Conservation (phyloP, 1,140 invertebrate genomes). For the Euwallacea similis region DNA sequence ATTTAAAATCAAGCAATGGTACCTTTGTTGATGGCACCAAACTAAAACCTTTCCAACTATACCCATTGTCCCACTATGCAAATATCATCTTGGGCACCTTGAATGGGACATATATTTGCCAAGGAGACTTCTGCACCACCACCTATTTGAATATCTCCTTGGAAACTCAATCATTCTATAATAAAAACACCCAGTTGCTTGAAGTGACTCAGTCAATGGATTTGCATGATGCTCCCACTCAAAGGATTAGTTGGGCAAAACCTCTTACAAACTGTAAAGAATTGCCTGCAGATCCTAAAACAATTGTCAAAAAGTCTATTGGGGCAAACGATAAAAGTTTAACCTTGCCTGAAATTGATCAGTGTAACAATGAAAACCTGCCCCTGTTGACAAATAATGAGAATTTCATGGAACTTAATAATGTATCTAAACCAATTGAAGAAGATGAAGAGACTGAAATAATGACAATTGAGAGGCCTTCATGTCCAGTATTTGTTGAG, state of each 20-base stretch:
- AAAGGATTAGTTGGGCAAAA: conserved; percentile 1
- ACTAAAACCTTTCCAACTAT: conserved; percentile 43
- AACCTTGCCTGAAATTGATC: no score
- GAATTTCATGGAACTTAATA: background rate
- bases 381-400: no score
- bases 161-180: background rate
- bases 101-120: background rate
- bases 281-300: background rate
- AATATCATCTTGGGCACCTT: conserved; percentile 37
- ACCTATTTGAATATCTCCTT: background rate
- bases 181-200: conserved; percentile 6
- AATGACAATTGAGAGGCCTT: background rate
- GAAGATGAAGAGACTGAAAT: background rate
- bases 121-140: background rate
- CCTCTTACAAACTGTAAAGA: background rate
- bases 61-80: conserved; percentile 39
- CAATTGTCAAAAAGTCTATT: background rate
- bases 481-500: background rate
- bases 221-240: conserved; percentile 19
- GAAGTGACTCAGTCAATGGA: background rate
- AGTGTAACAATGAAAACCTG: no score
- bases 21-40: conserved; percentile 41
- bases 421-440: background rate
- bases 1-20: conserved; percentile 49
- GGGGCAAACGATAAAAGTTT: no score